Conservation (phyloP, 1,140 invertebrate genomes). For the Cotesia chilonis region DNA sequence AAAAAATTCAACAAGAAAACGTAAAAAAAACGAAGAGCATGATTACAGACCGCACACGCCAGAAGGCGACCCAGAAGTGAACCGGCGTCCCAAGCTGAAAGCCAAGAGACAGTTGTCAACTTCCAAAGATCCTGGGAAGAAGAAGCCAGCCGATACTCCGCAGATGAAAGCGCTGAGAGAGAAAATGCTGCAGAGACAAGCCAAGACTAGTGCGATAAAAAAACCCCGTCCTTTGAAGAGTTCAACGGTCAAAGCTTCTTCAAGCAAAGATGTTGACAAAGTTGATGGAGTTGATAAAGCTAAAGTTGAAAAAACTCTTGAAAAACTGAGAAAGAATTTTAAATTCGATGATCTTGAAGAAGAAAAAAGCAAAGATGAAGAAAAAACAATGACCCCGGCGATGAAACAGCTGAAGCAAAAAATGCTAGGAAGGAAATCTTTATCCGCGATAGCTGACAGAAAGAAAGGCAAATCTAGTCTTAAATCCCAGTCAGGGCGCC, state of each 20-base stretch:
- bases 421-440: constrained; percentile 22
- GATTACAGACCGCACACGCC: too few species aligned
- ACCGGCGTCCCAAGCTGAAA: too few species aligned
- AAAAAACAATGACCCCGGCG: constrained; percentile 38
- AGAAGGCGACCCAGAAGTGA: too few species aligned
- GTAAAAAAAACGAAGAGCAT: too few species aligned
- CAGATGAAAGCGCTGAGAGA: constrained; percentile 46
- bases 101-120: too few species aligned
- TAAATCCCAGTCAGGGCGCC: neutral
- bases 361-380: too few species aligned
- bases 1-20: too few species aligned
- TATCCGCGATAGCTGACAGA: neutral
- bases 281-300: neutral
- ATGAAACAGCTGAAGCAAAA: constrained; percentile 41
- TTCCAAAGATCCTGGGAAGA: too few species aligned
- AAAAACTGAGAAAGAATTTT: neutral
- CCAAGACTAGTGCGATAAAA: constrained; percentile 36
- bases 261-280: constrained; percentile 10
- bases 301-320: too few species aligned
- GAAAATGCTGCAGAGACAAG: constrained; percentile 41
- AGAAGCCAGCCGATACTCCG: constrained; percentile 41
- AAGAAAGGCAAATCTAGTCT: constrained; percentile 19
- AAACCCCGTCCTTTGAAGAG: constrained; percentile 11
- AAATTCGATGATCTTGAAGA: neutral
- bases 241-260: neutral